A percentile compares a stretch with the other conserved stretches of the same genome.
Conservation (phyloP, 2,888 invertebrate genomes). For the Dicyrtoma fusca region DNA sequence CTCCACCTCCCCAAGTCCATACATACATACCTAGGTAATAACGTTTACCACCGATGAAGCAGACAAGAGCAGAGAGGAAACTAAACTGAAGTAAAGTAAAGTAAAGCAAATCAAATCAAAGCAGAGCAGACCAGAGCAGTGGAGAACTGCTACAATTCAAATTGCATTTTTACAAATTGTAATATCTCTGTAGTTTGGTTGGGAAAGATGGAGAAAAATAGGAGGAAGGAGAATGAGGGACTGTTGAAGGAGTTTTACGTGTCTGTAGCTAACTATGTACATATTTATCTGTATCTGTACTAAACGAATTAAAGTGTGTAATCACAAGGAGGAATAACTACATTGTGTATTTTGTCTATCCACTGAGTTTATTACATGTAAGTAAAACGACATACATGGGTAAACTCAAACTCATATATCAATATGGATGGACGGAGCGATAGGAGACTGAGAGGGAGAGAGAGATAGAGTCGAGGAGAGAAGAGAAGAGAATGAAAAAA, state of each 20-base stretch:
- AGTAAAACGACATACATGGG: slow-evolving; percentile 37
- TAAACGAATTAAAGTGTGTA: slow-evolving; percentile 33
- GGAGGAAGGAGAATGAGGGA: neutral
- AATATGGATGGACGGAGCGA: slow-evolving; percentile 36
- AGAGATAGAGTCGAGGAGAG: slow-evolving; percentile 24
- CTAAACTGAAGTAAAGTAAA: too few species aligned
- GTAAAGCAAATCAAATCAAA: too few species aligned
- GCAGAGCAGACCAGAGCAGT: neutral
- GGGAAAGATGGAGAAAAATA: neutral
- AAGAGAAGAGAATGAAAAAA: neutral
- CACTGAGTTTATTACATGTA: slow-evolving; percentile 35
- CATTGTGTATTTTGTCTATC: slow-evolving; percentile 38
- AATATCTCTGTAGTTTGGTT: neutral
- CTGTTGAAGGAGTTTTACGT: neutral
- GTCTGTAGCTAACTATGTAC: neutral
- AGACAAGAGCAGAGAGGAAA: too few species aligned
- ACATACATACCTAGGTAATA: too few species aligned
- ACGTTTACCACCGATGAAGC: too few species aligned
- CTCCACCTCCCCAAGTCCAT: too few species aligned
- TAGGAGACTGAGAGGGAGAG: slow-evolving; percentile 12
- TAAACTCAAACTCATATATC: slow-evolving; percentile 37
- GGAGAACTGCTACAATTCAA: slow-evolving; percentile 9
- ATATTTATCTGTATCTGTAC: neutral
- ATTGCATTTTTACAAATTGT: slow-evolving; percentile 9
- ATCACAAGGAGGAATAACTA: slow-evolving; percentile 35